A percentile compares a stretch with the other conserved stretches of the same genome.
phyloP scores from a whole-genome alignment of 2,888 invertebrate species.

The Ormyrus nitidulus region DNA sequence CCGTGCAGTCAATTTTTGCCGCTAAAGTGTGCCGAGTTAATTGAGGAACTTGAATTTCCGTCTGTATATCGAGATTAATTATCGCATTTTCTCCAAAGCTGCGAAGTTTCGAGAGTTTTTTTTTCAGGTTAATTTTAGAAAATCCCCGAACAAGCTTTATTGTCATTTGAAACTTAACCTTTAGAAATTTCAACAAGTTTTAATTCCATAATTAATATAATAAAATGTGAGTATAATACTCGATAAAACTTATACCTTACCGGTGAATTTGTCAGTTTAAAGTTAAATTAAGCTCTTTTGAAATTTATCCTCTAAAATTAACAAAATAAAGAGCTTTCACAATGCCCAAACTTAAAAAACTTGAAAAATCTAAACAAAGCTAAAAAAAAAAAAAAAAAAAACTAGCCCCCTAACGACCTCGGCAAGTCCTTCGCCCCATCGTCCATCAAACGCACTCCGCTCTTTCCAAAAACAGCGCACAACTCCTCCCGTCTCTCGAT shows the following conservation, averaged over 20 bases:
- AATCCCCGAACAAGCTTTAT: neutral
- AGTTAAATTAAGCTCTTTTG: too few relatives aligned
- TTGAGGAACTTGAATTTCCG: constrained; percentile 11
- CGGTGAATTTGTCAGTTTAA: too few relatives aligned
- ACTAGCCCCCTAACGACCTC: too few relatives aligned
- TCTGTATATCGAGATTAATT: constrained; percentile 4
- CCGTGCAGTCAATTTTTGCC: too few relatives aligned
- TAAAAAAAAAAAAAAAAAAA: neutral
- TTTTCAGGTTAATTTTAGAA: neutral
- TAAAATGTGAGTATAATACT: too few relatives aligned
- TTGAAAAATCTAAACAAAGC: neutral
- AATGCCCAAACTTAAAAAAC: too few relatives aligned
- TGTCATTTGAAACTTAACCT: neutral
- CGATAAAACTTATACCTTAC: too few relatives aligned
- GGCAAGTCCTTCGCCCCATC: too few relatives aligned
- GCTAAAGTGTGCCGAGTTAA: neutral
- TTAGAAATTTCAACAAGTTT: neutral
- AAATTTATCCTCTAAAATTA: too few relatives aligned
- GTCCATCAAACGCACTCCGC: too few relatives aligned
- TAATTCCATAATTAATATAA: neutral
- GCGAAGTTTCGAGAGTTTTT: constrained; percentile 17
- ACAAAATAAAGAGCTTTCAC: too few relatives aligned
- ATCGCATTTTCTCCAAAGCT: constrained; percentile 12
- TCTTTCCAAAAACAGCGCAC: neutral
- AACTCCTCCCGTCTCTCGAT: neutral